These are phyloP conservation scores for Notodonta dromedarius DNA, from an alignment of 2,888 invertebrate genomes.

Conservation along the genomic window DNA sequence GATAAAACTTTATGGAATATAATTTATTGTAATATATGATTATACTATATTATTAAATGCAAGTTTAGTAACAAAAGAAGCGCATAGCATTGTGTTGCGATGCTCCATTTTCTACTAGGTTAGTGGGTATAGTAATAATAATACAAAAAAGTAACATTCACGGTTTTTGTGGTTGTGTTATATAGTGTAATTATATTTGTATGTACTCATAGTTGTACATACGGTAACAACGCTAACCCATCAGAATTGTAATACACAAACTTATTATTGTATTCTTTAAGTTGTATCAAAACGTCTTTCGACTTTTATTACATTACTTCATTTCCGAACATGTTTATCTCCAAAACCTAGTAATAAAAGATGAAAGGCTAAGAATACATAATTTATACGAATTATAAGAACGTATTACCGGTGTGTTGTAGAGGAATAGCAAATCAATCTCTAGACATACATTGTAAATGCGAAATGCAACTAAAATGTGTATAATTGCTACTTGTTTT, in stretches of 20 bases:
- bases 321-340: no score
- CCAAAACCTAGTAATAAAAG: no score
- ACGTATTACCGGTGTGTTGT: no score
- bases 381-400: no score
- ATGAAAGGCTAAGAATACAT: no score
- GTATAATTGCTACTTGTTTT: no score
- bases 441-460: no score
- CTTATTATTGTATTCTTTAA: conserved; percentile 11
- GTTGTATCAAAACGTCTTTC: not conserved
- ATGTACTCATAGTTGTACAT: conserved; percentile 12
- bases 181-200: conserved; percentile 35
- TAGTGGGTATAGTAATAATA: conserved; percentile 17
- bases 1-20: not conserved
- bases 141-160: conserved; percentile 42
- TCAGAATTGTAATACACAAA: conserved; percentile 18
- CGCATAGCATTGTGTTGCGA: conserved; percentile 13
- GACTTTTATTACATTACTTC: no score
- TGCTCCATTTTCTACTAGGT: conserved; percentile 15
- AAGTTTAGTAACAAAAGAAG: conserved; percentile 5
- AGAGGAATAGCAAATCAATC: no score
- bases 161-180: conserved; percentile 56
- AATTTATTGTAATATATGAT: conserved; percentile 1
- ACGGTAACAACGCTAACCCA: conserved; percentile 12
- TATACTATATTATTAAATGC: not conserved
- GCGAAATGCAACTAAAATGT: no score